phyloP scores from a whole-genome alignment of 2,888 invertebrate genomes.

The Formica aserva region DNA sequence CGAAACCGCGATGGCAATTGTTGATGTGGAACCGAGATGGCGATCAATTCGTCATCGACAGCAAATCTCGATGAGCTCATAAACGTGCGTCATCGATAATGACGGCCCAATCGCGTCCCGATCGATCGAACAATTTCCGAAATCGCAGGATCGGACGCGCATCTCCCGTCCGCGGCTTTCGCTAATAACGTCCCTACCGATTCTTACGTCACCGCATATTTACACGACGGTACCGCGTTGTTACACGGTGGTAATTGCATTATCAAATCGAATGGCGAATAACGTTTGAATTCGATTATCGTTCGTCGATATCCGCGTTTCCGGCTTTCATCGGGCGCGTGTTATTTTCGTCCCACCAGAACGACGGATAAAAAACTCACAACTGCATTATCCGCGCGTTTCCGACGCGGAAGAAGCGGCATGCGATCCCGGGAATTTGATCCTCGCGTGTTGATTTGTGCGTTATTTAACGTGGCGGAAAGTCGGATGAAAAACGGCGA shows the following conservation, averaged over 20 bases:
- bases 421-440: background rate
- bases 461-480: background rate
- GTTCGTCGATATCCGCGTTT: slow-evolving; percentile 47
- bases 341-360: slow-evolving; percentile 61
- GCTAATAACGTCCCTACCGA: slow-evolving; percentile 3
- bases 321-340: slow-evolving; percentile 65
- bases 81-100: slow-evolving; percentile 26
- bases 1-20: slow-evolving; percentile 29
- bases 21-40: slow-evolving; percentile 15
- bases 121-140: slow-evolving; percentile 44
- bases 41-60: slow-evolving; percentile 43
- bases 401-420: background rate
- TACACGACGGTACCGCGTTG: slow-evolving; percentile 32
- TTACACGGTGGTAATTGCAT: slow-evolving; percentile 54
- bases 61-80: background rate
- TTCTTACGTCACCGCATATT: slow-evolving; percentile 32
- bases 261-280: slow-evolving; percentile 62
- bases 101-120: background rate
- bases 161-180: background rate
- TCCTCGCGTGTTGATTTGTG: slow-evolving; percentile 3
- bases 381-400: slow-evolving; percentile 55
- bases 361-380: slow-evolving; percentile 55
- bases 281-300: slow-evolving; percentile 65
- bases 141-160: background rate
- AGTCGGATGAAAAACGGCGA: background rate